Evolutionary conservation across 2,113 vertebrate genomes (phyloP).

Genomic region (Rhadina sibilatrix): DNA sequence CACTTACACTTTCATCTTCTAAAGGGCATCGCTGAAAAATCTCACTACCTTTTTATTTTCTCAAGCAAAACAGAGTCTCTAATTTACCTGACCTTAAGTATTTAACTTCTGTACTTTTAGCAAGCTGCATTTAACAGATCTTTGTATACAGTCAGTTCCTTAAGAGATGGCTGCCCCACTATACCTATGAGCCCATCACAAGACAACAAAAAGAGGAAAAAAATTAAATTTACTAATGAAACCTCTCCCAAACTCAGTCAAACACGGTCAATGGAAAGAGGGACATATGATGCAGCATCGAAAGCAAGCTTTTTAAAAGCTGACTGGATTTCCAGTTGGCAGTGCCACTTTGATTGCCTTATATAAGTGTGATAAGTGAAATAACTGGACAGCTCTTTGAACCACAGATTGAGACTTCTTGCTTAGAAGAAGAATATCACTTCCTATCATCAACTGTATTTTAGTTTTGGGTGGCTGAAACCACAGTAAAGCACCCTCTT

Average conservation of each 20-base stretch:
- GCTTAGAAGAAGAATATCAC: neutral
- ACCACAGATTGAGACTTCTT: neutral
- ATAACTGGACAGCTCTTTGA: slow-evolving; percentile 17
- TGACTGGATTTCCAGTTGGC: neutral
- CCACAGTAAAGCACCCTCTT: neutral
- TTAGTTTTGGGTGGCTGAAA: slow-evolving; percentile 19
- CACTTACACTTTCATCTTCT: neutral
- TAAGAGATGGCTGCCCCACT: neutral
- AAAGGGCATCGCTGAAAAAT: neutral
- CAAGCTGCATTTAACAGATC: neutral
- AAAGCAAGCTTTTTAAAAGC: neutral
- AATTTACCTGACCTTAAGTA: neutral
- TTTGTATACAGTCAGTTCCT: neutral
- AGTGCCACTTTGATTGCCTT: neutral
- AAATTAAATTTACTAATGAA: neutral
- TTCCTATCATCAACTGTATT: slow-evolving; percentile 4
- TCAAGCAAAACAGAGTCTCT: neutral
- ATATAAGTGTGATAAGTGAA: neutral
- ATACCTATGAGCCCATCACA: neutral
- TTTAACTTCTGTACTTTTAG: neutral
- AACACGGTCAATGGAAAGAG: neutral
- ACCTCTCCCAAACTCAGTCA: neutral
- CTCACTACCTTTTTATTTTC: neutral
- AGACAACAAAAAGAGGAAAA: neutral
- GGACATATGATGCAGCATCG: neutral